Conservation (phyloP, 2,797 vertebrate species). For the Neomorphus geoffroyi region DNA sequence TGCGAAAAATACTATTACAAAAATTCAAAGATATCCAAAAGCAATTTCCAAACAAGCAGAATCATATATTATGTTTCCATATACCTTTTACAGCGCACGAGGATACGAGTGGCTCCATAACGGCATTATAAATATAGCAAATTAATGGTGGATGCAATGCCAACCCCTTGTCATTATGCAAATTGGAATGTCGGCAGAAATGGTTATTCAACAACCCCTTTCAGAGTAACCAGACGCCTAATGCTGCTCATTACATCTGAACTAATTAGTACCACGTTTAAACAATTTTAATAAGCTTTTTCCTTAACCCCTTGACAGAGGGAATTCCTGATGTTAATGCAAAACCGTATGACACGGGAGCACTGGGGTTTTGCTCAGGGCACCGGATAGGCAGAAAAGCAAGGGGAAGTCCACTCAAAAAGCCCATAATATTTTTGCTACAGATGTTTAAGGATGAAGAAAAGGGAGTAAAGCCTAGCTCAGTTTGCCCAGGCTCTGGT, state of each 20-base stretch:
- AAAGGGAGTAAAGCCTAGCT: not conserved
- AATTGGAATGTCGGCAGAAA: constrained; percentile 59
- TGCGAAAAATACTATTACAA: not conserved
- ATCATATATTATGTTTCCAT: constrained; percentile 26
- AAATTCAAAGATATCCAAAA: constrained; percentile 23
- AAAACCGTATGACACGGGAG: not conserved
- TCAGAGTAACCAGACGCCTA: constrained; percentile 48
- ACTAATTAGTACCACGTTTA: constrained; percentile 62
- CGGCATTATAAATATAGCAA: constrained; percentile 67
- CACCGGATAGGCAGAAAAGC: not conserved
- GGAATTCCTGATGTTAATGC: not conserved
- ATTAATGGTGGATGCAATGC: constrained; percentile 68
- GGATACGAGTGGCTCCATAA: constrained; percentile 39
- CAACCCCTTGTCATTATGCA: constrained; percentile 71
- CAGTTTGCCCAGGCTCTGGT: not conserved
- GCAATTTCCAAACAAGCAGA: constrained; percentile 42
- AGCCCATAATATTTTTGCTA: not conserved
- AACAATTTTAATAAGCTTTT: constrained; percentile 49
- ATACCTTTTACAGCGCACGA: not conserved
- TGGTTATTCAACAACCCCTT: constrained; percentile 43
- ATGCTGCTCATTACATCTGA: constrained; percentile 55
- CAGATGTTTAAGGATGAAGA: not conserved
- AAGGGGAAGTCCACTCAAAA: not conserved
- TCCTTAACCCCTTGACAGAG: not conserved
- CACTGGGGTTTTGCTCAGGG: not conserved